Conservation (phyloP, 1,140 invertebrate species). For the Eurosta solidaginis region DNA sequence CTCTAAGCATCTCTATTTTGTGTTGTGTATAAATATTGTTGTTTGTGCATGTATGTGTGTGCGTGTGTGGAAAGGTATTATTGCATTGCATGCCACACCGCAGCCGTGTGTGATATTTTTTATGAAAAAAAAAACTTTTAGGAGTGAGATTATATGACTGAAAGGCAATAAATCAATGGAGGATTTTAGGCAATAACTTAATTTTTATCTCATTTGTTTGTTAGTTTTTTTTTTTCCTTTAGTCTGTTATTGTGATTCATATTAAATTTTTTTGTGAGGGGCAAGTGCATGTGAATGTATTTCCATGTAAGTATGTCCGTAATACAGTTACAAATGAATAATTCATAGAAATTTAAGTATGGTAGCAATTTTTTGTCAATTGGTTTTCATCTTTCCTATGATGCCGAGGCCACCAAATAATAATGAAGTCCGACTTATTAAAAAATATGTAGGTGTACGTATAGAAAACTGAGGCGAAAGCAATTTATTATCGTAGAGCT, state of each 20-base stretch:
- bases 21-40: neutral
- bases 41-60: neutral
- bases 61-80: neutral
- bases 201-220: slow-evolving; percentile 23
- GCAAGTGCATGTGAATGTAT: no score
- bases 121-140: neutral
- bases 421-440: no score
- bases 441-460: no score
- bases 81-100: neutral
- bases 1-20: neutral
- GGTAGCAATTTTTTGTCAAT: no score
- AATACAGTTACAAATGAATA: no score
- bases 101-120: neutral
- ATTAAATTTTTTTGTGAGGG: no score
- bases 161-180: slow-evolving; percentile 21
- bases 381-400: no score
- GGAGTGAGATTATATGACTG: neutral
- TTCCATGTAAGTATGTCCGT: no score
- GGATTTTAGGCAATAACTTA: slow-evolving; percentile 28
- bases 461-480: no score
- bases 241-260: neutral
- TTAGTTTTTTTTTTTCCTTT: neutral
- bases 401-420: no score
- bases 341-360: no score
- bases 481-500: no score